Evolutionary conservation across 2,797 vertebrate genomes (phyloP), one percentile per base, ranked within the genome.

Genomic region (Numenius phaeopus): DNA sequence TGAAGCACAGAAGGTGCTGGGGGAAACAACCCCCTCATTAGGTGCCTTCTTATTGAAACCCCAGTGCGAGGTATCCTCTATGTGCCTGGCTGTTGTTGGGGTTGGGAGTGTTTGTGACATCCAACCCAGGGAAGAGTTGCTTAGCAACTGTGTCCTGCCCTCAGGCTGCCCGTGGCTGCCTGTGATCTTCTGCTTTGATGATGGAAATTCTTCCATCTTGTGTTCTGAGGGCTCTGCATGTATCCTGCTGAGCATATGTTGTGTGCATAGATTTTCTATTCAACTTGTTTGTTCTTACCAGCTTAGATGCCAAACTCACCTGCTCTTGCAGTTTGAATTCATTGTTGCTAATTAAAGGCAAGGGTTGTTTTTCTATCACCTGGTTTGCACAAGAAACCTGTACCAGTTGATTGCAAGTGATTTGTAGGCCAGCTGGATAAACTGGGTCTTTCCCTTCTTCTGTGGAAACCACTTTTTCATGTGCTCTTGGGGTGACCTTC

Each of bases 71-170:
- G 62, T 81, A 87, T 86, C 71, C 59, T 69, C 39, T 54, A 8
- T 66, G 24, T 6, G 17, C 55, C 67, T 49, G 61, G 69, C 0
- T 49, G 1, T 70, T 78, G 61, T 75, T 96, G 93, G 78, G 89
- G 75, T 69, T 96, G 95, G 66, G 81, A 65, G 42, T 20, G 32
- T 87, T 47, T 94, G 87, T 5, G 75, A 94, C 94, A 96, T 96
- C 93, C 94, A 96, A 69, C 87, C 94, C 65, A 90, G 90, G 65
- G 75, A 96, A 96, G 86, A 83, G 96, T 97, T 97, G 97, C 97
- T 94, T 97, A 95, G 97, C 97, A 98, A 98, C 97, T 49, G 81
- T 91, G 94, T 97, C 96, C 95, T 97, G 96, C 97, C 97, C 96
- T 97, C 88, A 65, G 96, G 97, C 94, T 97, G 96, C 88, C 76